Percentiles rank a stretch among this genome's conserved stretches.
Conservation (phyloP, 2,113 vertebrate species). For the Chloroceryle aenea region DNA sequence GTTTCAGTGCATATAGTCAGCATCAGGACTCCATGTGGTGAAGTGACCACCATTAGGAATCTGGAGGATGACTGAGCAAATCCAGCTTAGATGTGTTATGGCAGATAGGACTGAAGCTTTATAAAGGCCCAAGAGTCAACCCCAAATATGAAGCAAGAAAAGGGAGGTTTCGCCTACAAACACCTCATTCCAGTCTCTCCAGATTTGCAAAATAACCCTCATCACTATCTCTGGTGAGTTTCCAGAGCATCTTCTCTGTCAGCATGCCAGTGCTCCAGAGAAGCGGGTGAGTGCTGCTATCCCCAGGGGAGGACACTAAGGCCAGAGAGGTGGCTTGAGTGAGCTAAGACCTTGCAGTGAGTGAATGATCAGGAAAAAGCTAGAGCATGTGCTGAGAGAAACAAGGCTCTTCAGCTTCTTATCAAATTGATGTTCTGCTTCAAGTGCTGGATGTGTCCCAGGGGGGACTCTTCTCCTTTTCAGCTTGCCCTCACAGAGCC, state of each 20-base stretch:
- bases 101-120: background rate
- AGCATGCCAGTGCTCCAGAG: background rate
- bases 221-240: background rate
- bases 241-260: background rate
- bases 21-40: background rate
- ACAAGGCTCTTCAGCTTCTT: background rate
- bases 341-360: background rate
- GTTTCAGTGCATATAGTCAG: background rate
- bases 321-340: background rate
- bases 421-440: background rate
- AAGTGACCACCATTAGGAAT: background rate
- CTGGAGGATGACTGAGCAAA: background rate
- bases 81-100: background rate
- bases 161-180: background rate
- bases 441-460: background rate
- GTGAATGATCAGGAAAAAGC: background rate
- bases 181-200: background rate
- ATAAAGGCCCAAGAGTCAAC: background rate
- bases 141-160: background rate
- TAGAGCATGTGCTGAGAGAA: background rate
- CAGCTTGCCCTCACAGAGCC: background rate
- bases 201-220: background rate
- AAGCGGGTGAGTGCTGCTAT: background rate
- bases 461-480: background rate
- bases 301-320: background rate